Percentiles rank a stretch among this genome's conserved stretches.
Evolutionary conservation across 1,140 invertebrate species (phyloP).

Genomic region (Geopemphigus sp.): DNA sequence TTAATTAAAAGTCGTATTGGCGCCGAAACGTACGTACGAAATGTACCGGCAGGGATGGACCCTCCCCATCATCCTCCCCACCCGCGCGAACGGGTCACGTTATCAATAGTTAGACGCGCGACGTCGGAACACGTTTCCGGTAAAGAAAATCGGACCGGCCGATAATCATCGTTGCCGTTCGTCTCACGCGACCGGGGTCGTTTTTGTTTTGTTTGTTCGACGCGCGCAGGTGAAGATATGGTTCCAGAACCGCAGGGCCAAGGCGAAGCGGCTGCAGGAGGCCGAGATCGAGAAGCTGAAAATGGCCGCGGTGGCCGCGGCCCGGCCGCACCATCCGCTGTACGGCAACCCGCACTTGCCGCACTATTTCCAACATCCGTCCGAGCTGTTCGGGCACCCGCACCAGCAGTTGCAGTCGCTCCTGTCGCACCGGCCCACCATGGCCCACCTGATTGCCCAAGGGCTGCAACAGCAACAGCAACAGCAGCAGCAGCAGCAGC

Average conservation of each 20-base stretch:
- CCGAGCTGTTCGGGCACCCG: constrained; percentile 51
- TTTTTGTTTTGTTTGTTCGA: no score
- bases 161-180: no score
- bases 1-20: no score
- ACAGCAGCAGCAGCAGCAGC: constrained; percentile 52
- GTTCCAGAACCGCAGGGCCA: constrained; percentile 95
- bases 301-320: constrained; percentile 69
- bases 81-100: no score
- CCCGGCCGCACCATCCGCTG: constrained; percentile 60
- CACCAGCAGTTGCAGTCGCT: constrained; percentile 52
- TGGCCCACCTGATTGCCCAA: constrained; percentile 50
- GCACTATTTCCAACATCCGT: constrained; percentile 52
- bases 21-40: no score
- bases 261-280: constrained; percentile 91
- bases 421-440: constrained; percentile 52
- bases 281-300: constrained; percentile 88
- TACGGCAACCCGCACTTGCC: constrained; percentile 57
- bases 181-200: no score
- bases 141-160: no score
- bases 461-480: constrained; percentile 50
- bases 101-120: no score
- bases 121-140: no score
- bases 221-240: constrained; percentile 86
- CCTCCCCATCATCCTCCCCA: no score
- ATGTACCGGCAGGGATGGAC: no score